phyloP scores from a whole-genome alignment of 2,113 vertebrate species.

The Rhabdomys dilectus region DNA sequence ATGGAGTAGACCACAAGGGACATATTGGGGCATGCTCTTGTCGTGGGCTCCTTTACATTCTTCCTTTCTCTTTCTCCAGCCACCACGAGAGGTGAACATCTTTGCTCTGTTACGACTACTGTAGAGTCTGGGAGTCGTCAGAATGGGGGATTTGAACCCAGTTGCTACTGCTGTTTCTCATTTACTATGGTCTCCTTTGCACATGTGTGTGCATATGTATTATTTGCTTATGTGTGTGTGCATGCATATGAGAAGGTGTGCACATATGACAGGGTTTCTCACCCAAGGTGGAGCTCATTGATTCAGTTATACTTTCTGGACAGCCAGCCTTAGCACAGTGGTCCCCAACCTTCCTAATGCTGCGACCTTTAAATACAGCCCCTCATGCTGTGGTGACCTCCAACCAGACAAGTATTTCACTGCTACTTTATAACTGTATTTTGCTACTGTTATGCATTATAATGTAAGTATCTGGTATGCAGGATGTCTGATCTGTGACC shows the following conservation, averaged over 20 bases:
- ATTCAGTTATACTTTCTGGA: not conserved
- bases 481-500: not conserved
- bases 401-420: not conserved
- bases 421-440: not conserved
- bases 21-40: not conserved
- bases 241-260: not conserved
- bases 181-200: not conserved
- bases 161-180: not conserved
- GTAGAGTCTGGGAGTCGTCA: not conserved
- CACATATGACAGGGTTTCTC: not conserved
- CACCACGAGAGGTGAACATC: not conserved
- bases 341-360: not conserved
- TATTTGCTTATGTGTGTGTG: not conserved
- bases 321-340: not conserved
- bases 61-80: not conserved
- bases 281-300: not conserved
- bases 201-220: not conserved
- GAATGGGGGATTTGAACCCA: not conserved
- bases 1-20: not conserved
- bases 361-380: not conserved
- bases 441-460: not conserved
- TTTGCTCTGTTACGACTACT: not conserved
- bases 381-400: not conserved
- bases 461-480: not conserved
- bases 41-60: too few species aligned